Evolutionary conservation across 2,888 invertebrate genomes (phyloP).

Genomic region (Smittia aterrima): DNA sequence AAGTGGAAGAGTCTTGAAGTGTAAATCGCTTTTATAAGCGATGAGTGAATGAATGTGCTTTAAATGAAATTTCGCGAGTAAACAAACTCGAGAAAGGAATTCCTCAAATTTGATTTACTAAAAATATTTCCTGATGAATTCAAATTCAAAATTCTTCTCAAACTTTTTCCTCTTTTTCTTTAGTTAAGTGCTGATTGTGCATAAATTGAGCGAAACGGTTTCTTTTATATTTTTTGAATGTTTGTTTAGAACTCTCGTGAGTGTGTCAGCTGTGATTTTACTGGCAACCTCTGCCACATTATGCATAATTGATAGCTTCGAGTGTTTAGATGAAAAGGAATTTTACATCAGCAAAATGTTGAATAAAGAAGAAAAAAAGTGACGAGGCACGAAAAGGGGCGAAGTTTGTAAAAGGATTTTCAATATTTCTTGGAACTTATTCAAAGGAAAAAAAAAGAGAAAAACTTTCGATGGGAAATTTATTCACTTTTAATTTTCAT

Average conservation of each 20-base stretch:
- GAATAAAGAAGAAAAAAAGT: neutral
- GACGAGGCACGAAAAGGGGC: neutral
- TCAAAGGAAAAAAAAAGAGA: too few species aligned
- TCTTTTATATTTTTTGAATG: neutral
- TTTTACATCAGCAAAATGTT: neutral
- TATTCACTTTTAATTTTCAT: constrained; percentile 16
- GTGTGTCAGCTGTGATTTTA: constrained; percentile 30
- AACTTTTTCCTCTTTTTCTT: too few species aligned
- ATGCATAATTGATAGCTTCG: constrained; percentile 33
- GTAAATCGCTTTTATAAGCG: too few species aligned
- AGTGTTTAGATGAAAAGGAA: neutral
- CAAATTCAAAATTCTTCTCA: too few species aligned
- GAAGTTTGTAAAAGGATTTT: neutral
- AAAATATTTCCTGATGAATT: too few species aligned
- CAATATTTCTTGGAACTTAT: too few species aligned
- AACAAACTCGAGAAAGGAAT: too few species aligned
- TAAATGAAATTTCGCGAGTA: too few species aligned
- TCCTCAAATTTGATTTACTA: too few species aligned
- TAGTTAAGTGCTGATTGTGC: neutral
- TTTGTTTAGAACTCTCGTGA: neutral
- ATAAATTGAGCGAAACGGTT: neutral
- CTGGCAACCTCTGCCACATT: neutral
- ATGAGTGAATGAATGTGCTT: too few species aligned
- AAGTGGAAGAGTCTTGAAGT: too few species aligned
- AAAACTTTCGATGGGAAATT: neutral